A percentile compares a stretch with the other conserved stretches of the same genome.
phyloP scores from a whole-genome alignment of 2,888 invertebrate species.

The Chrysolina haemoptera region DNA sequence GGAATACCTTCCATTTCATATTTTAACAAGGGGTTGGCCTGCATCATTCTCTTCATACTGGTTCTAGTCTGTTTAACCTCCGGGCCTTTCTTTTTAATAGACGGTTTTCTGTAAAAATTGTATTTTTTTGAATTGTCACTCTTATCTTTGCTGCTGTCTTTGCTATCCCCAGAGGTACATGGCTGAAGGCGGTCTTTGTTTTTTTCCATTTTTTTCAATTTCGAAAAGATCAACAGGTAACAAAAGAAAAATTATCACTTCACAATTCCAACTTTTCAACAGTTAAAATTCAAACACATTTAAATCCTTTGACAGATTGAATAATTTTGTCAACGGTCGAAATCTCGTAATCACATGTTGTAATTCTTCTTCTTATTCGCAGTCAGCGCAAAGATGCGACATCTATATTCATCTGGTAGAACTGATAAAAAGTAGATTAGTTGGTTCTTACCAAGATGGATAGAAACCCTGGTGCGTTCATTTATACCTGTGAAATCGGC shows the following conservation, averaged over 20 bases:
- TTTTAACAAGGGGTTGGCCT: constrained; percentile 58
- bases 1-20: constrained; percentile 46
- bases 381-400: too few species aligned
- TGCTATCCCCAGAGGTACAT: background rate
- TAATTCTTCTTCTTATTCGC: too few species aligned
- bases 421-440: too few species aligned
- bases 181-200: constrained; percentile 3
- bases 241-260: background rate
- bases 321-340: background rate
- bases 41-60: constrained; percentile 57
- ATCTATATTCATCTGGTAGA: too few species aligned
- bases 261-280: background rate
- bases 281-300: constrained; percentile 5
- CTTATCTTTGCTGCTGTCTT: constrained; percentile 31
- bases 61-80: constrained; percentile 61
- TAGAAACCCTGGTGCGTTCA: too few species aligned
- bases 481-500: too few species aligned
- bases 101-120: constrained; percentile 48
- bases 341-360: too few species aligned
- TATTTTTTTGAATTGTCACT: constrained; percentile 42
- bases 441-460: too few species aligned
- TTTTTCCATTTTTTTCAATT: constrained; percentile 4
- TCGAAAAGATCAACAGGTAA: background rate
- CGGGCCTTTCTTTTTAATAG: constrained; percentile 53
- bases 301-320: background rate